A percentile compares a stretch with the other conserved stretches of the same genome.
Evolutionary conservation across 2,797 vertebrate genomes (phyloP).

Genomic region (Urosaurus nigricauda): DNA sequence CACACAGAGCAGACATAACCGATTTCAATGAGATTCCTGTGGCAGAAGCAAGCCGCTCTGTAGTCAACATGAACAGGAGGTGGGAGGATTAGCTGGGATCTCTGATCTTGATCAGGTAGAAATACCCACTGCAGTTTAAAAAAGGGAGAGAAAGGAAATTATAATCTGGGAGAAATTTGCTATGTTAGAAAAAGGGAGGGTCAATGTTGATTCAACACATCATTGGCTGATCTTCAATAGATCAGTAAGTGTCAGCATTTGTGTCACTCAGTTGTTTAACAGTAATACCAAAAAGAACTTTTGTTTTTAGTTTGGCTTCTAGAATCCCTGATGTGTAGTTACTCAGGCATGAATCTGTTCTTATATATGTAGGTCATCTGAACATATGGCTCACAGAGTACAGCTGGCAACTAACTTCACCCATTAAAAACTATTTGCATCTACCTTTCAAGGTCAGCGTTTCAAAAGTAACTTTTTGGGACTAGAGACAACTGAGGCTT

Average conservation of each 20-base stretch:
- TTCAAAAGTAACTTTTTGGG: not conserved
- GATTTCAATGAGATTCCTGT: constrained; percentile 95
- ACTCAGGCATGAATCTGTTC: not conserved
- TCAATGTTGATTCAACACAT: not conserved
- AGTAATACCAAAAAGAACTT: too few relatives aligned
- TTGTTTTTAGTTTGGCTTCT: not conserved
- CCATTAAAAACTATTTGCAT: not conserved
- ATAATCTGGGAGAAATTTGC: not conserved
- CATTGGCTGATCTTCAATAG: not conserved
- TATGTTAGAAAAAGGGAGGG: not conserved
- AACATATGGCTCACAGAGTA: not conserved
- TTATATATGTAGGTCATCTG: too few relatives aligned
- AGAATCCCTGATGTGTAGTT: not conserved
- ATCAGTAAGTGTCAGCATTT: too few relatives aligned
- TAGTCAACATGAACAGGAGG: constrained; percentile 95
- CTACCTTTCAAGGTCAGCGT: not conserved
- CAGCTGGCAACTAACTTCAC: not conserved
- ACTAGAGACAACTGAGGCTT: not conserved
- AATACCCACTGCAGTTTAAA: constrained; percentile 90
- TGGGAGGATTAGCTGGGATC: constrained; percentile 90
- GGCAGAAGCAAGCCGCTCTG: constrained; percentile 97
- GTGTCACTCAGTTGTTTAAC: too few relatives aligned
- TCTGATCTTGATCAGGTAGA: constrained; percentile 93
- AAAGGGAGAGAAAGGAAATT: not conserved
- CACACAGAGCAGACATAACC: constrained; percentile 98